Base-by-base conservation (phyloP, 2,113 vertebrate genomes). In the Felis chaus region DNA sequence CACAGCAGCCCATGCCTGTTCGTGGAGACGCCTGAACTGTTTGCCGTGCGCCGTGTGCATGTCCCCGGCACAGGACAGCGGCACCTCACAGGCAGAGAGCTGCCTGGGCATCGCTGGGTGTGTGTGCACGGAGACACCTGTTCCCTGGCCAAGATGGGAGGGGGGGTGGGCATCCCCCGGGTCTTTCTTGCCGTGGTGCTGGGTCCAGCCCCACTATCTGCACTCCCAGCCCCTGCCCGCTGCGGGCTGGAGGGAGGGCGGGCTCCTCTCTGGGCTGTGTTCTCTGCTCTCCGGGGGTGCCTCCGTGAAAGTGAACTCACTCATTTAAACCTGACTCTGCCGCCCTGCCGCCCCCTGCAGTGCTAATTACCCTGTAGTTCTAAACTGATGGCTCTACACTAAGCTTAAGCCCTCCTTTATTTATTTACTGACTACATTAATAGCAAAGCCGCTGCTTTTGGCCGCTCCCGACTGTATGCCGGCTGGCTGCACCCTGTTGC, bases 361-460 rank as follows among this genome's bases (percentile, higher is more conserved):
- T 27, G 99, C 97, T 99, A 99, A 99, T 99, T 99, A 99, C 98
- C 98, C 99, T 84, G 98, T 98, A 98, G 98, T 97, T 99, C 98
- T 95, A 98, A 97, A 98, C 99, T 98, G 99, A 99, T 99, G 98
- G 99, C 99, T 98, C 98, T 98, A 98, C 98, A 96, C 99, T 98
- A 98, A 98, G 99, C 98, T 98, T 98, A 98, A 99, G 98, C 98
- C 98, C 99, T 99, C 98, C 98, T 99, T 98, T 99, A 98, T 99
- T 99, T 99, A 99, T 99, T 99, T 99, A 99, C 99, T 88, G 98
- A 99, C 99, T 99, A 99, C 99, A 99, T 99, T 99, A 99, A 98
- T 97, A 5, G 97, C 98, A 93, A 98, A 95, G 97, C 97, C 86
- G 7, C 97, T 82, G 89, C 98, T 97, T 95, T 97, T 95, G 93